These are phyloP conservation scores for Tamias sibiricus DNA, from an alignment of 2,113 vertebrate genomes.

Conservation along the genomic window DNA sequence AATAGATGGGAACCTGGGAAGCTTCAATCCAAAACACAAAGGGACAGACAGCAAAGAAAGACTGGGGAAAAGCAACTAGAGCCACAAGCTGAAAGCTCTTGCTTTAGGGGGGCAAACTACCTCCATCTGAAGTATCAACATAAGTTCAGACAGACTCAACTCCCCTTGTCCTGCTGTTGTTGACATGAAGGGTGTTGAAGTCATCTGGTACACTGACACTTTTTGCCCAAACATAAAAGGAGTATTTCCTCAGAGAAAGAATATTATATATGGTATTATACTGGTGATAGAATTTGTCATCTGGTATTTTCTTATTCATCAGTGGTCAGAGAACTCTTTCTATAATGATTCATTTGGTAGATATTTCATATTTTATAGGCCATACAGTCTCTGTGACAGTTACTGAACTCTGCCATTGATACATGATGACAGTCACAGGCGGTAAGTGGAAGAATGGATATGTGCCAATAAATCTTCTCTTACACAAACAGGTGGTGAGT, in stretches of 20 bases:
- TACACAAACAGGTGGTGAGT: not conserved
- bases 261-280: not conserved
- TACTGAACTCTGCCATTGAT: not conserved
- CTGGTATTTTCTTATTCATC: not conserved
- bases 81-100: not conserved
- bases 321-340: not conserved
- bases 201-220: not conserved
- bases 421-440: not conserved
- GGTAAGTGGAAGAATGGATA: not conserved
- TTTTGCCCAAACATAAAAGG: not conserved
- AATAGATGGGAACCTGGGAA: not conserved
- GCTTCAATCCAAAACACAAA: not conserved
- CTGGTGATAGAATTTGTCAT: not conserved
- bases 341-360: not conserved
- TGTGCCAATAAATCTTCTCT: slow-evolving; percentile 15
- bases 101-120: not conserved
- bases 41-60: not conserved
- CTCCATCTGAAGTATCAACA: not conserved
- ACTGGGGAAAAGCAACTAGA: not conserved
- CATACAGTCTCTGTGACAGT: not conserved
- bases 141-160: not conserved
- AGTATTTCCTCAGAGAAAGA: not conserved
- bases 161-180: not conserved
- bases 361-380: not conserved
- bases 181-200: not conserved